phyloP scores from a whole-genome alignment of 2,888 invertebrate species.

The Ennomos fuscantarius region DNA sequence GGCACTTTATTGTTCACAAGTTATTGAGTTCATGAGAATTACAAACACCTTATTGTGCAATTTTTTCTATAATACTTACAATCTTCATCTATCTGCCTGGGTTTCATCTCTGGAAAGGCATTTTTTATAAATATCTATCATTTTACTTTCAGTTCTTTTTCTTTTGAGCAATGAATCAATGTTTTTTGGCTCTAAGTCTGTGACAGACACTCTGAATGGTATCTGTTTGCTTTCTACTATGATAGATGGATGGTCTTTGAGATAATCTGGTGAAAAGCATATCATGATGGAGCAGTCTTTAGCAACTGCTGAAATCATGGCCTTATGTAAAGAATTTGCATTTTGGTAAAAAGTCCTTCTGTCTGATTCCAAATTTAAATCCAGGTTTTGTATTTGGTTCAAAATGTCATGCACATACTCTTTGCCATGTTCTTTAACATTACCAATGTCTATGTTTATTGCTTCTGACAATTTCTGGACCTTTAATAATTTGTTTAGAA shows the following conservation, averaged over 20 bases:
- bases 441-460: slow-evolving; percentile 31
- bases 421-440: slow-evolving; percentile 36
- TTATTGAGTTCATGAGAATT: too few species aligned
- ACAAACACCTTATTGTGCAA: too few species aligned
- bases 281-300: slow-evolving; percentile 90
- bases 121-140: slow-evolving; percentile 60
- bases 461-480: slow-evolving; percentile 64
- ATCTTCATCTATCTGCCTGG: slow-evolving; percentile 7
- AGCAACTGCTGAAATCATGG: slow-evolving; percentile 87
- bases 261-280: slow-evolving; percentile 65
- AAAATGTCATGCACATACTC: slow-evolving; percentile 61
- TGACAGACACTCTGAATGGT: slow-evolving; percentile 84
- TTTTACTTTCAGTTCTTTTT: slow-evolving; percentile 57
- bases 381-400: slow-evolving; percentile 49
- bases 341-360: slow-evolving; percentile 49
- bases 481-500: slow-evolving; percentile 58
- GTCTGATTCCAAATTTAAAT: slow-evolving; percentile 46
- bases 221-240: slow-evolving; percentile 65
- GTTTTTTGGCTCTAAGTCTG: slow-evolving; percentile 89
- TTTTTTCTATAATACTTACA: slow-evolving; percentile 13
- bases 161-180: slow-evolving; percentile 62
- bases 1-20: too few species aligned
- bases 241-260: slow-evolving; percentile 50
- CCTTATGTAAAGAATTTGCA: slow-evolving; percentile 50
- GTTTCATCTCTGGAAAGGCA: slow-evolving; percentile 30